Conservation (phyloP, 2,113 vertebrate genomes). For the Perognathus longimembris region DNA sequence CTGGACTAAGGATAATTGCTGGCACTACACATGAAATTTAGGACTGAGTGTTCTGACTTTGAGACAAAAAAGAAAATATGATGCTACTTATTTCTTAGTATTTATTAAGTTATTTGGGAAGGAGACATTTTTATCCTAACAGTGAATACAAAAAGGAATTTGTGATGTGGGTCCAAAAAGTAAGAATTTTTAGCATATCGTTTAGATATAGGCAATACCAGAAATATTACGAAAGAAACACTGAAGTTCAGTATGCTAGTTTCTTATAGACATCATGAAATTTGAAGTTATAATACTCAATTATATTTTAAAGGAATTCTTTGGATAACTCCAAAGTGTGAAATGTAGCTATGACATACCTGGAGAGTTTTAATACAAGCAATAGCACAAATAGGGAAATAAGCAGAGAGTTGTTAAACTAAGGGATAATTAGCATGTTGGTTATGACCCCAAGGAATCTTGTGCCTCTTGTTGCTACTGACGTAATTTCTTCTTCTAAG, state of each 20-base stretch:
- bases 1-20: not conserved
- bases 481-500: not conserved
- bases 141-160: not conserved
- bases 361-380: not conserved
- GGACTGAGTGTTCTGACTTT: not conserved
- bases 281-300: not conserved
- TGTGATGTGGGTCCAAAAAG: not conserved
- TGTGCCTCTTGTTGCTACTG: not conserved
- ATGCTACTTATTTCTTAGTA: not conserved
- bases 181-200: not conserved
- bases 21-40: not conserved
- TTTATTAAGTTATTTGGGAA: not conserved
- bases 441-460: not conserved
- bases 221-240: not conserved
- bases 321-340: not conserved
- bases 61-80: not conserved
- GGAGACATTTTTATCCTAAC: not conserved
- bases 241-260: not conserved
- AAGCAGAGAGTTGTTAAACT: not conserved
- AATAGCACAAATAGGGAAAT: not conserved
- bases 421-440: not conserved
- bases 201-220: not conserved
- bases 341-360: not conserved
- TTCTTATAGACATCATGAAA: not conserved
- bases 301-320: not conserved